phyloP scores from a whole-genome alignment of 37 sponge, comb jelly and placozoan genomes.

The Mnemiopsis leidyi region DNA sequence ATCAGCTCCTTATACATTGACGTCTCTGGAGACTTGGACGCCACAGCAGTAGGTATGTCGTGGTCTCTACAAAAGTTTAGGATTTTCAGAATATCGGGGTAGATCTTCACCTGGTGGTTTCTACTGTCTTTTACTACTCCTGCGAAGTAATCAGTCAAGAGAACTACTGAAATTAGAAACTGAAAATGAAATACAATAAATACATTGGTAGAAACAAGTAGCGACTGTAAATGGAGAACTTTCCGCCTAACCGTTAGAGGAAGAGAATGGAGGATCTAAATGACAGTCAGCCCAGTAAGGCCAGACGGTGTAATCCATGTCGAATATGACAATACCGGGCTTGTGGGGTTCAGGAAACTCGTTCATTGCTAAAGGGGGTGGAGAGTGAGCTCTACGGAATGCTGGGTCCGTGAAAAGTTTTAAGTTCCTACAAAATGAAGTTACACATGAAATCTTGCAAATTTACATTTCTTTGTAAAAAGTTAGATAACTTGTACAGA shows the following conservation, averaged over 20 bases:
- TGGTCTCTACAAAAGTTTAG: slow-evolving; percentile 11
- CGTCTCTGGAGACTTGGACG: slow-evolving; percentile 37
- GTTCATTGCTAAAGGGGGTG: not conserved
- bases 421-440: too few species aligned
- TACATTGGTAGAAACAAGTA: too few species aligned
- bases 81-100: slow-evolving; percentile 8
- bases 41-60: slow-evolving; percentile 7
- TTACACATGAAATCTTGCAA: too few species aligned
- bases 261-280: slow-evolving; percentile 34
- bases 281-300: slow-evolving; percentile 60
- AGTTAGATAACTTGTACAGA: too few species aligned
- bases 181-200: too few species aligned
- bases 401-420: too few species aligned
- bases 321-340: slow-evolving; percentile 44
- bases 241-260: slow-evolving; percentile 9
- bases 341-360: not conserved
- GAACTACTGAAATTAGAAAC: too few species aligned
- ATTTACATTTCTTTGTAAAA: too few species aligned
- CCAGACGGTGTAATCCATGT: slow-evolving; percentile 55
- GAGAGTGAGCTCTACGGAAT: too few species aligned
- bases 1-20: not conserved
- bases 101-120: slow-evolving; percentile 27
- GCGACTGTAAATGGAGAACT: too few species aligned
- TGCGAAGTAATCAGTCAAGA: too few species aligned
- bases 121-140: not conserved